phyloP scores from a whole-genome alignment of 2,888 invertebrate species.

The Pristionchus mayeri region DNA sequence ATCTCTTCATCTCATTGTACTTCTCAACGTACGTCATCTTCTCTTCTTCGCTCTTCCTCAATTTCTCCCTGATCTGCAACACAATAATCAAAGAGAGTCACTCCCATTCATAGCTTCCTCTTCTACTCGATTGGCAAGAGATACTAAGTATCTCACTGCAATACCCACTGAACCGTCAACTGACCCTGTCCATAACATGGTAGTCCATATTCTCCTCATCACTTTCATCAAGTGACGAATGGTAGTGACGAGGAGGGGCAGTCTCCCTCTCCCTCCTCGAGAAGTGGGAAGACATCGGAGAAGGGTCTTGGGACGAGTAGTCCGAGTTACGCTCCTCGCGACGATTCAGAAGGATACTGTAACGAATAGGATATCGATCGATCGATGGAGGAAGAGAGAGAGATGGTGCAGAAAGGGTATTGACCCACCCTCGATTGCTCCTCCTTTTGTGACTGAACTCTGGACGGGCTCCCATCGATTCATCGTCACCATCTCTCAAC shows the following conservation, averaged over 20 bases:
- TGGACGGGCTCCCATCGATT: neutral
- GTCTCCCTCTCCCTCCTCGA: neutral
- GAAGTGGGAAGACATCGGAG: constrained; percentile 35
- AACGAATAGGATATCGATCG: neutral
- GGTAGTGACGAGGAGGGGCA: constrained; percentile 19
- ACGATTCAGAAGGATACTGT: constrained; percentile 41
- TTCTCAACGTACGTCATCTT: neutral
- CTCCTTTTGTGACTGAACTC: constrained; percentile 31
- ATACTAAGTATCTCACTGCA: neutral
- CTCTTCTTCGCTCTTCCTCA: constrained; percentile 39
- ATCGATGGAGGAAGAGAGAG: neutral
- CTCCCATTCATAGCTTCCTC: neutral
- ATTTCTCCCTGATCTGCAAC: constrained; percentile 41
- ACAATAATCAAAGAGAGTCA: neutral
- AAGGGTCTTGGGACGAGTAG: constrained; percentile 35
- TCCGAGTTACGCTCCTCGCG: constrained; percentile 23
- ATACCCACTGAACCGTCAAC: neutral
- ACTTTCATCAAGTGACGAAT: constrained; percentile 28
- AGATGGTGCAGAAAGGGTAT: neutral
- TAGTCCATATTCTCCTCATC: constrained; percentile 41
- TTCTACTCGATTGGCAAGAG: neutral
- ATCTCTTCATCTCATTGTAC: neutral
- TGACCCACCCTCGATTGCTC: constrained; percentile 10
- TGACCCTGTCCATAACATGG: neutral
- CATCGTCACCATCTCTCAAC: constrained; percentile 15